A percentile compares a stretch with the other conserved stretches of the same genome.
Conservation (phyloP, 2,888 invertebrate genomes). For the Adelphocoris suturalis region DNA sequence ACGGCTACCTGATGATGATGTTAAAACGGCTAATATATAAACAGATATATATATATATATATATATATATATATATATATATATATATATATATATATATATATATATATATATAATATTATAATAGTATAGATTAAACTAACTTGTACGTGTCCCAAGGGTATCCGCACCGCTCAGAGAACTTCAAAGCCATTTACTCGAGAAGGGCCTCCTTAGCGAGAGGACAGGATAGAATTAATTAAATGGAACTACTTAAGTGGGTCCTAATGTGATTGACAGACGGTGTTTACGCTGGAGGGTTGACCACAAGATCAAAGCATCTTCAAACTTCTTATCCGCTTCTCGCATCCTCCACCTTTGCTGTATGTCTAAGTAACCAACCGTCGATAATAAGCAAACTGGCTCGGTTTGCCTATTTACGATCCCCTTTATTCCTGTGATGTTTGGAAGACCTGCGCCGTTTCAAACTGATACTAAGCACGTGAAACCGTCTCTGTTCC, state of each 20-base stretch:
- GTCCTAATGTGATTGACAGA: constrained; percentile 69
- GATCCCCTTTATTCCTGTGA: not conserved
- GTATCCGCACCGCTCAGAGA: not conserved
- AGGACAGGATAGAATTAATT: constrained; percentile 65
- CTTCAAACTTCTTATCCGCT: constrained; percentile 41
- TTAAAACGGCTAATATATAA: too few species aligned
- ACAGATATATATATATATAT: too few species aligned
- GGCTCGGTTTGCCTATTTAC: constrained; percentile 11
- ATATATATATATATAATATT: too few species aligned
- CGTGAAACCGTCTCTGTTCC: not conserved
- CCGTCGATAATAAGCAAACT: constrained; percentile 51
- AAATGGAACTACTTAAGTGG: constrained; percentile 68
- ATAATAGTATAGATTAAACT: not conserved
- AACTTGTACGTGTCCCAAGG: not conserved
- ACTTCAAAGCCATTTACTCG: constrained; percentile 23
- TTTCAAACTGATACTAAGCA: constrained; percentile 17
- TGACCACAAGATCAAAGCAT: constrained; percentile 66
- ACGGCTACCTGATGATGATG: too few species aligned
- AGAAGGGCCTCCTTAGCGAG: not conserved
- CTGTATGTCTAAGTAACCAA: constrained; percentile 46
- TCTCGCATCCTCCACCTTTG: constrained; percentile 17
- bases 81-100: too few species aligned
- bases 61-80: too few species aligned
- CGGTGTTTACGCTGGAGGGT: constrained; percentile 52
- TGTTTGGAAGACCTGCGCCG: constrained; percentile 18